Evolutionary conservation across 2,888 invertebrate species (phyloP), one percentile per base, ranked within the genome.

Genomic region (Tetranychus piercei): DNA sequence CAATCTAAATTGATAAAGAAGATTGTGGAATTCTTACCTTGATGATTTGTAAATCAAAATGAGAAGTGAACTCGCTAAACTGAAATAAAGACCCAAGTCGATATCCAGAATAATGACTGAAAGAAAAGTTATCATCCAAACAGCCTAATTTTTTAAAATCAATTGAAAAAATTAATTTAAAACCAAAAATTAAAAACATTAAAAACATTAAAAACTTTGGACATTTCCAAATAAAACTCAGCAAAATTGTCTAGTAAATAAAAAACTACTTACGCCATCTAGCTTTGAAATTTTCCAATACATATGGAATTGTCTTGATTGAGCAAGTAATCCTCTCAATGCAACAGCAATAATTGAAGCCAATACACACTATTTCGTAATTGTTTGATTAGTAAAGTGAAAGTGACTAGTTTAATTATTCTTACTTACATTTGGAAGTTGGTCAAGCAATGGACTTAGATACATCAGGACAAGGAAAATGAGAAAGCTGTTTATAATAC

Each of bases 391-490:
- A 87, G 20, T 11, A 4, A 69, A 69, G 34, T n/a, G 15, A 22
- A 11, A 69, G 7, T 22, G 11, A 69, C n/a, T 22, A 22, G 5
- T 67, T 22, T 9, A 67, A 67, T 18, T 67, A 6, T 9, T 55
- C 1, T 6, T 22, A 74, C 84, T 85, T 82, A 88, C 89, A 82
- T 87, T 87, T 74, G 95, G 95, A 77, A 95, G 84, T 65, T 88
- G 86, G 82, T 91, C 89, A 82, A 95, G 92, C 82, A 91, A 89
- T 44, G 92, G 92, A 0, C 92, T 94, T 77, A 94, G 86, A 87
- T 90, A 90, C 74, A 94, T 84, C 77, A 95, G 84, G 73, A 94
- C 90, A 78, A 89, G 84, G 3, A 93, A 83, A 20, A 95, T 84
- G 45, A 94, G 84, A 0, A 82, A 74, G 76, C 90, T 90, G 6